Percentiles rank a stretch among this genome's conserved stretches.
Evolutionary conservation across 1,140 invertebrate genomes (phyloP).

Genomic region (Ceratina japonica): DNA sequence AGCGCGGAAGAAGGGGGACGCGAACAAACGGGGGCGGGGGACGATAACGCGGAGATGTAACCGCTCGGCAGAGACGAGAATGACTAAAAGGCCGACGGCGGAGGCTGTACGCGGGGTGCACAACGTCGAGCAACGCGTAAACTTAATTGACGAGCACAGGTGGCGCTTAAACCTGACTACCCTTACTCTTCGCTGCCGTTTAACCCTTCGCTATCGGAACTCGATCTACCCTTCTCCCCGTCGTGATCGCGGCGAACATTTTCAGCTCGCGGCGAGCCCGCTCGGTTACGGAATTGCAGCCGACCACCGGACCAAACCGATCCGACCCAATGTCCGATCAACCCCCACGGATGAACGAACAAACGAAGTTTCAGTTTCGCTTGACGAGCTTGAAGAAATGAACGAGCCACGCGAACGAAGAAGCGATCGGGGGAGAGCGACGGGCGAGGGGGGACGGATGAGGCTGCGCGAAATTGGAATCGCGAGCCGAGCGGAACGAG

Average conservation of each 20-base stretch:
- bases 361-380: conserved; percentile 55
- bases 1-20: conserved; percentile 14
- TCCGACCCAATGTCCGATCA: not conserved
- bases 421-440: conserved; percentile 16
- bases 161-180: conserved; percentile 74
- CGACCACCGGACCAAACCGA: conserved; percentile 11
- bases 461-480: conserved; percentile 55
- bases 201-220: conserved; percentile 57
- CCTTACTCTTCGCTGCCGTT: conserved; percentile 61
- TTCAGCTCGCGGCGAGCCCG: conserved; percentile 32
- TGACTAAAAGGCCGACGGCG: conserved; percentile 58
- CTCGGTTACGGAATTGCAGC: conserved; percentile 47
- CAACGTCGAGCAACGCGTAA: conserved; percentile 69
- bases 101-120: conserved; percentile 44
- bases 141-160: conserved; percentile 76
- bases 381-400: conserved; percentile 35
- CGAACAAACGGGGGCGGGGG: not conserved
- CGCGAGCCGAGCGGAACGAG: conserved; percentile 57
- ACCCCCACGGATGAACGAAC: conserved; percentile 8
- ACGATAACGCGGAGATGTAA: not conserved
- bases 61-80: conserved; percentile 45
- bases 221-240: not conserved
- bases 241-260: conserved; percentile 48
- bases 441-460: not conserved
- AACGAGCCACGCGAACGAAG: conserved; percentile 15